Conservation (phyloP, 2,797 vertebrate species). For the Pygocentrus nattereri region DNA sequence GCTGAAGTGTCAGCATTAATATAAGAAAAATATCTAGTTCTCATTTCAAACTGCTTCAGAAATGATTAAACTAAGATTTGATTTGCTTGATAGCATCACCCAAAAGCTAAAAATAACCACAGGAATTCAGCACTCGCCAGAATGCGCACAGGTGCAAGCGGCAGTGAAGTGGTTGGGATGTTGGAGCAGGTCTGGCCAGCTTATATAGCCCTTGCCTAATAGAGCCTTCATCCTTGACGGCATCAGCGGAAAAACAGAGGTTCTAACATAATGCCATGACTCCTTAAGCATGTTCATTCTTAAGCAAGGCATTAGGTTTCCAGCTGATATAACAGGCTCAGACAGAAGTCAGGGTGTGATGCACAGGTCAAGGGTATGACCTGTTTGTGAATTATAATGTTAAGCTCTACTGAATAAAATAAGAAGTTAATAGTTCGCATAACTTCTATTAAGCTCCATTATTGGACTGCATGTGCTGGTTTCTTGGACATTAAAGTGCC, state of each 20-base stretch:
- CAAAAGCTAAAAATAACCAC: too few relatives aligned
- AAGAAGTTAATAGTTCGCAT: not conserved
- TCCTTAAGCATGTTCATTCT: conserved; percentile 69
- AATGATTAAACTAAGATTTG: not conserved
- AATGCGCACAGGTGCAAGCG: not conserved
- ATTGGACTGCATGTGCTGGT: too few relatives aligned
- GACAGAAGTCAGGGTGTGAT: conserved; percentile 40
- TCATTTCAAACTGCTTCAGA: not conserved
- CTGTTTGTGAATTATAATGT: not conserved
- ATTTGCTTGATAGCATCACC: not conserved
- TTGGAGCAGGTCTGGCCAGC: conserved; percentile 5
- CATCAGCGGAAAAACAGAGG: conserved; percentile 65
- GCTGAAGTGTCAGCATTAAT: too few relatives aligned
- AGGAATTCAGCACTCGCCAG: not conserved
- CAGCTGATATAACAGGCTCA: conserved; percentile 43
- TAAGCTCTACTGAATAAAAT: not conserved
- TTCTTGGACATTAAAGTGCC: too few relatives aligned
- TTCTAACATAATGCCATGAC: conserved; percentile 67
- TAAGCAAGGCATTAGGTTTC: conserved; percentile 61
- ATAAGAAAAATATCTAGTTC: not conserved
- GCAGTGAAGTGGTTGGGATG: conserved; percentile 5
- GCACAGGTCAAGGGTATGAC: conserved; percentile 31
- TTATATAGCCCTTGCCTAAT: conserved; percentile 59
- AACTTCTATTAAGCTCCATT: too few relatives aligned
- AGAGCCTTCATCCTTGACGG: conserved; percentile 66